Evolutionary conservation across 2,888 invertebrate genomes (phyloP), one percentile per base, ranked within the genome.

Genomic region (Spicauda simplicius): DNA sequence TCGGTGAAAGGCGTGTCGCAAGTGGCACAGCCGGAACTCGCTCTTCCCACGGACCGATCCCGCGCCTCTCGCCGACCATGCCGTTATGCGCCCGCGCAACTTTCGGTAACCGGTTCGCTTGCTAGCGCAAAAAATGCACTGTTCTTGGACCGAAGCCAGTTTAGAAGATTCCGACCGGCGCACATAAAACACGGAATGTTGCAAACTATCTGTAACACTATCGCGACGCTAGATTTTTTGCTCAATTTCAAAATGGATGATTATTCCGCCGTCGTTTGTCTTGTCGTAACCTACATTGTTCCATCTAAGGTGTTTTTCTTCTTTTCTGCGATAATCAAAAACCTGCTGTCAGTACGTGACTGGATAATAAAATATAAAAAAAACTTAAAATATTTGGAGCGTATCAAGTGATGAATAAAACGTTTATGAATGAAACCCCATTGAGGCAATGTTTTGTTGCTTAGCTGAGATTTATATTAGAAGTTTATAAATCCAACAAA

Each of bases 1-100:
- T 80, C 84, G 91, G 91, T 91, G 91, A 92, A 93, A 92, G 92
- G 92, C 87, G 86, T 81, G 85, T 80, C 80, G 84, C 88, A 91
- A 91, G 88, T 91, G 83, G 91, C 85, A 84, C 91, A 91, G 87
- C 90, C 92, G 91, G 92, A 91, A 87, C 91, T 90, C 79, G 81
- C 85, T 85, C 90, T 89, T 91, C 91, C 90, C 91, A 90, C 91
- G 88, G 82, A 73, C 77, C 76, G 78, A 80, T 80, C 85, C 82
- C 82, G 82, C 82, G 85, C 83, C 84, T 81, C 86, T 82, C 82
- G 80, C 84, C 82, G 72, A 83, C 72, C 73, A 68, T 76, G 79
- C 82, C 83, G 82, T 83, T 82, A 81, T 78, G 76, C 80, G 81
- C 79, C 77, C 76, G 82, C 79, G 80, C 84, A 80, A 83, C 85